Evolutionary conservation across 2,888 invertebrate species (phyloP).

Genomic region (Drosophila formosana): DNA sequence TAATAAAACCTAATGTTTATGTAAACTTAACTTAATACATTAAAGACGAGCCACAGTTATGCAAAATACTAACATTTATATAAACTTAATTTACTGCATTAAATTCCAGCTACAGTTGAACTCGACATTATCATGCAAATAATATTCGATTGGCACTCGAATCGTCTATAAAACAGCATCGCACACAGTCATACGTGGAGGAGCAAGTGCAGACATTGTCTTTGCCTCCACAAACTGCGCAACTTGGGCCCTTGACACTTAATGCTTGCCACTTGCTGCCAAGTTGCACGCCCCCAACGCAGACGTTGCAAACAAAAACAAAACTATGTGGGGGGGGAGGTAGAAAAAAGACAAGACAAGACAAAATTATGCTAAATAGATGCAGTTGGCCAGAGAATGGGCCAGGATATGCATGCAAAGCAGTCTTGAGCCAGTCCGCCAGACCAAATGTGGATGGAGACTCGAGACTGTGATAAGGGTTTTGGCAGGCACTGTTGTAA

Average conservation of each 20-base stretch:
- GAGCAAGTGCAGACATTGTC: slow-evolving; percentile 45
- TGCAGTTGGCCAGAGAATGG: slow-evolving; percentile 60
- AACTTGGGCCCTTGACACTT: slow-evolving; percentile 56
- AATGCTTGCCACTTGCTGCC: slow-evolving; percentile 14
- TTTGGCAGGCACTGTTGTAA: slow-evolving; percentile 54
- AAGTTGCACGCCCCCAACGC: slow-evolving; percentile 26
- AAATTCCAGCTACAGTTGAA: neutral
- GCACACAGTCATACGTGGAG: slow-evolving; percentile 6
- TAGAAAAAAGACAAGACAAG: slow-evolving; percentile 51
- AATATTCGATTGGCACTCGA: slow-evolving; percentile 29
- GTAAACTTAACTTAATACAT: too few relatives aligned
- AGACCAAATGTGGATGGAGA: neutral
- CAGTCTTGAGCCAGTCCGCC: slow-evolving; percentile 38
- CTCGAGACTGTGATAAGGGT: slow-evolving; percentile 62
- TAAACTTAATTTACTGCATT: neutral
- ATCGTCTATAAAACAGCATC: slow-evolving; percentile 31
- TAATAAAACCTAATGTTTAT: too few relatives aligned
- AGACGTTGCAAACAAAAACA: slow-evolving; percentile 30
- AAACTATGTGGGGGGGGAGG: slow-evolving; percentile 3
- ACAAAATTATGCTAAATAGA: slow-evolving; percentile 75
- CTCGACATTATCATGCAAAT: slow-evolving; percentile 7
- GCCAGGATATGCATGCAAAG: slow-evolving; percentile 69
- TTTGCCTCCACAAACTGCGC: slow-evolving; percentile 39
- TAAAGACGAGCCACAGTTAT: too few relatives aligned
- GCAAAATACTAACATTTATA: neutral